Percentiles rank a stretch among this genome's conserved stretches.
Evolutionary conservation across 2,888 invertebrate species (phyloP).

Genomic region (Entomobrya proxima): DNA sequence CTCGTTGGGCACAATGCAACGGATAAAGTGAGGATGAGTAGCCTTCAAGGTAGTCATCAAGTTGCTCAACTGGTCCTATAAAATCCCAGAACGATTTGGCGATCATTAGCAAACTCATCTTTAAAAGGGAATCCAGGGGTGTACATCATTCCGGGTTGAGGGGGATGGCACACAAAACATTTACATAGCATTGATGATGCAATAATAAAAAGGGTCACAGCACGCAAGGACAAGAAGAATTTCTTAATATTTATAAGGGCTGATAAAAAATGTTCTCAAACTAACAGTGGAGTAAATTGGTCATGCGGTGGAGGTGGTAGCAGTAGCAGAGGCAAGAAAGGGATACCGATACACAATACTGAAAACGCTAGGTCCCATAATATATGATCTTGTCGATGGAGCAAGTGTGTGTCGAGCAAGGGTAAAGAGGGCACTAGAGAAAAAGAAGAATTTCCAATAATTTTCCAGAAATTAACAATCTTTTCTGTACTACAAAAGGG

Average conservation of each 20-base stretch:
- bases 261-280: too few species aligned
- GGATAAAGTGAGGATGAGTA: slow-evolving; percentile 99
- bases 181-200: not conserved
- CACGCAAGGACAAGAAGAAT: slow-evolving; percentile 1
- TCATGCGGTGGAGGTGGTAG: slow-evolving; percentile 30
- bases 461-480: not conserved
- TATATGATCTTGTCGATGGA: not conserved
- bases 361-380: not conserved
- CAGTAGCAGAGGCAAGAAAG: not conserved
- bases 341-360: slow-evolving; percentile 11
- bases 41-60: slow-evolving; percentile 97
- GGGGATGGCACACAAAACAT: not conserved
- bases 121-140: too few species aligned
- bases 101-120: too few species aligned
- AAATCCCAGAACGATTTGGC: too few species aligned
- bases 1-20: slow-evolving; percentile 99
- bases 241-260: too few species aligned
- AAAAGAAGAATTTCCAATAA: not conserved
- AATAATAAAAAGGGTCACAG: slow-evolving; percentile 20
- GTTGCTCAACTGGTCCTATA: slow-evolving; percentile 95
- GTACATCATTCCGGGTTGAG: not conserved
- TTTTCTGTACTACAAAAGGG: not conserved
- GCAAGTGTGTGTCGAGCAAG: slow-evolving; percentile 1
- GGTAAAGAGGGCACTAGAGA: not conserved
- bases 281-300: slow-evolving; percentile 9